Percentiles rank a stretch among this genome's conserved stretches.
phyloP scores from a whole-genome alignment of 2,797 vertebrate species.

The Rousettus madagascariensis region DNA sequence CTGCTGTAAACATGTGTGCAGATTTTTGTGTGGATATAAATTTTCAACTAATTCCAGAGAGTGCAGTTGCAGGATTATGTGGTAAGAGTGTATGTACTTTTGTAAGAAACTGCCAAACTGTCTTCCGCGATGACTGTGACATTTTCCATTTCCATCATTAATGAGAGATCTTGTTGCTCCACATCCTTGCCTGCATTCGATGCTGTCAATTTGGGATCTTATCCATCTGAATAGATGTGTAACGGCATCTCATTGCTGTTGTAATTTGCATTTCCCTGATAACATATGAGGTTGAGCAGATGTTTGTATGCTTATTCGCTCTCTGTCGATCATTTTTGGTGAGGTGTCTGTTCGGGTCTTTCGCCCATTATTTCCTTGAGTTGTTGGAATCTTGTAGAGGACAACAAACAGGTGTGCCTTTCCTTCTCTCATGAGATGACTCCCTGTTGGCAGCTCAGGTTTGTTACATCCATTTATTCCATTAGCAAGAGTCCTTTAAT shows the following conservation, averaged over 20 bases:
- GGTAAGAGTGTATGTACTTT: not conserved
- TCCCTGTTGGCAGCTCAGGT: not conserved
- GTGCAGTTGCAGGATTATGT: not conserved
- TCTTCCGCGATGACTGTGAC: not conserved
- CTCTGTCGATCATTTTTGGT: not conserved
- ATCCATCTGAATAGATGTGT: not conserved
- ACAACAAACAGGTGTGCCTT: not conserved
- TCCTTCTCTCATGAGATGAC: not conserved
- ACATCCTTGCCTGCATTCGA: not conserved
- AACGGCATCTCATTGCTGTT: not conserved
- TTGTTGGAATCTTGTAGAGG: not conserved
- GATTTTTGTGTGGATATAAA: not conserved
- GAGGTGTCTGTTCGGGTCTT: not conserved
- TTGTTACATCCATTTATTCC: constrained; percentile 12
- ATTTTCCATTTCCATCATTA: not conserved
- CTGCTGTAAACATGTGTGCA: not conserved
- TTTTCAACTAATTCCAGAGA: not conserved
- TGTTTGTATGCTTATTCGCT: not conserved
- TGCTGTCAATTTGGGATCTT: not conserved
- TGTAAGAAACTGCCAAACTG: not conserved
- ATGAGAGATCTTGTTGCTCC: not conserved
- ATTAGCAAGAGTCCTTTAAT: not conserved
- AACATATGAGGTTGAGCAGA: not conserved
- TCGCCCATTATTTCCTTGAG: not conserved
- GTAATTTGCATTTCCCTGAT: not conserved